These are phyloP conservation scores for Diabrotica undecimpunctata DNA, from an alignment of 1,140 invertebrate species.

Conservation along the genomic window DNA sequence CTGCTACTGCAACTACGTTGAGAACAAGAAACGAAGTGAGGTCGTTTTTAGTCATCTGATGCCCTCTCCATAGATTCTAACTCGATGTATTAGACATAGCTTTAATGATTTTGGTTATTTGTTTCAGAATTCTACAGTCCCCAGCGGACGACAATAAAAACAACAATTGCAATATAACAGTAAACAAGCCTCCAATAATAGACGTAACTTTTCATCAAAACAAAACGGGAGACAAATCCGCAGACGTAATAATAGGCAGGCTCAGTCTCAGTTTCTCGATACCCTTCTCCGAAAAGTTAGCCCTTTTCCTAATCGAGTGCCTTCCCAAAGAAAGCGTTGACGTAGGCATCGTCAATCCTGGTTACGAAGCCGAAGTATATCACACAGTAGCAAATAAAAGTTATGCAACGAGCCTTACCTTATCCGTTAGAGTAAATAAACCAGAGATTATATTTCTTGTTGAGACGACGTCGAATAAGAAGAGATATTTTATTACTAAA, in stretches of 20 bases:
- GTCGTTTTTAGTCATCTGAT: no score
- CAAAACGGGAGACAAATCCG: slow-evolving; percentile 59
- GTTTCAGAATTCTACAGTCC: slow-evolving; percentile 64
- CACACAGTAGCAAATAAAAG: slow-evolving; percentile 40
- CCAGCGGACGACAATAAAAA: slow-evolving; percentile 57
- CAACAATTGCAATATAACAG: slow-evolving; percentile 58
- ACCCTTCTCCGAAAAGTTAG: slow-evolving; percentile 66
- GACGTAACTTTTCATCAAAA: slow-evolving; percentile 63
- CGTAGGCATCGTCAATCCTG: slow-evolving; percentile 64
- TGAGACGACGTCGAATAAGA: slow-evolving; percentile 62
- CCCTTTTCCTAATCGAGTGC: slow-evolving; percentile 64
- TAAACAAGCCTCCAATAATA: slow-evolving; percentile 64
- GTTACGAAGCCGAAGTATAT: slow-evolving; percentile 51
- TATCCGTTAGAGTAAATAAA: slow-evolving; percentile 69
- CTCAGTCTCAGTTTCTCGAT: slow-evolving; percentile 70
- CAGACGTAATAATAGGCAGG: slow-evolving; percentile 68
- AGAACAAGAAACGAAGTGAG: no score
- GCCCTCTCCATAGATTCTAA: no score
- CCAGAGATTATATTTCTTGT: slow-evolving; percentile 77
- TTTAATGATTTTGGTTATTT: no score
- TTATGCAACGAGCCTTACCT: slow-evolving; percentile 54
- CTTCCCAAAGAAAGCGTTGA: slow-evolving; percentile 56
- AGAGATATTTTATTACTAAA: slow-evolving; percentile 69
- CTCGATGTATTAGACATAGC: no score
- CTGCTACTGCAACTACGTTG: no score